Evolutionary conservation across 2,888 invertebrate species (phyloP), one percentile per base, ranked within the genome.

Genomic region (Nowickia ferox): DNA sequence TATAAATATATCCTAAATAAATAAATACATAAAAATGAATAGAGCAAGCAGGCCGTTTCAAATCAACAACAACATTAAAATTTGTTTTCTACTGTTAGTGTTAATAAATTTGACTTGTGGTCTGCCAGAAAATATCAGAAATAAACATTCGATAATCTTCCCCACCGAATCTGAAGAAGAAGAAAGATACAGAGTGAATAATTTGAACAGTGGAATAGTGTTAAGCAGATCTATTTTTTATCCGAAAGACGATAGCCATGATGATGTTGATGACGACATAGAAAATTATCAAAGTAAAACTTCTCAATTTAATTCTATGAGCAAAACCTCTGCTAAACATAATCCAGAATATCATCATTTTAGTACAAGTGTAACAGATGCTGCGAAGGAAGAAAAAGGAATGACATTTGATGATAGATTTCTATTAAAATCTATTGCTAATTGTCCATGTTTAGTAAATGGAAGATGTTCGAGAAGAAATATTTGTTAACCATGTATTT

Each of bases 221-320:
- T 5, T 44, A 9, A 5, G 9, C 8, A 69, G 38, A 40, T 9
- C 42, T 2, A 59, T 76, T 10, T 1, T 71, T 0, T 76, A 53
- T 66, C 69, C 80, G 13, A 19, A 57, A 71, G 71, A 84, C 11
- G 66, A 69, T 75, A 61, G 59, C 1, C 61, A 84, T 51, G 66
- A 84, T 51, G 66, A 79, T 13, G 13, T 46, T 22, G 5, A 6
- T 63, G 61, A 38, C 13, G 61, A 38, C 13, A 9, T 11, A 19
- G 15, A 63, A 8, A 15, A 51, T 15, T 1, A 38, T 17, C 0
- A 1, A 19, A 63, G 30, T 30, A 15, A 2, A 5, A 5, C n/a
- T 4, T 0, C 11, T 2, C 17, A 46, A 80, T 40, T 17, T 13
- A 46, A 17, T 65, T 17, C 44, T 42, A 19, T 46, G 42, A 72